Conservation (phyloP, 2,888 invertebrate genomes). For the Aporophyla nigra region DNA sequence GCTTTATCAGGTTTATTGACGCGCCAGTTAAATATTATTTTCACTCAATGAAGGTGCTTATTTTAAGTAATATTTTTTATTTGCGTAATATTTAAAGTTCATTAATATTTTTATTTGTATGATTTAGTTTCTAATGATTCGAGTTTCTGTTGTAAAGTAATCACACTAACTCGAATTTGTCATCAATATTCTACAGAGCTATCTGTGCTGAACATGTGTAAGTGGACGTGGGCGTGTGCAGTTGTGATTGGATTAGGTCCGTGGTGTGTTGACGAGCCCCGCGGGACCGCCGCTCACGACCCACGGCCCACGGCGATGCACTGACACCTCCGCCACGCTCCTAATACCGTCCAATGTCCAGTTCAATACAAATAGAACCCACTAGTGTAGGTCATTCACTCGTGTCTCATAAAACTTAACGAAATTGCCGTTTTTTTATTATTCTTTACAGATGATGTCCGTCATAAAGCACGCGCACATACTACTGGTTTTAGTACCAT, state of each 20-base stretch:
- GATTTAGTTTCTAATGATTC: neutral
- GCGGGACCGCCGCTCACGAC: conserved; percentile 81
- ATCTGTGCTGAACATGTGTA: conserved; percentile 61
- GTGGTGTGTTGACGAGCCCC: conserved; percentile 92
- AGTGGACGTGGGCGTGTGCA: conserved; percentile 80
- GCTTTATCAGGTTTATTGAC: conserved; percentile 74
- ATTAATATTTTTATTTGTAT: neutral
- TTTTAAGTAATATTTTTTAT: conserved; percentile 45
- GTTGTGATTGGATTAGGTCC: conserved; percentile 93
- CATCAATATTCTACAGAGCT: conserved; percentile 46
- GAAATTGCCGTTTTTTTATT: conserved; percentile 75
- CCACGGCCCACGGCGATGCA: conserved; percentile 80
- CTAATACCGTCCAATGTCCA: conserved; percentile 76
- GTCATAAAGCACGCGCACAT: conserved; percentile 66
- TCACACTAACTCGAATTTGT: conserved; percentile 19
- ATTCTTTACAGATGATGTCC: conserved; percentile 73
- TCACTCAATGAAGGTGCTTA: conserved; percentile 43
- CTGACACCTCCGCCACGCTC: conserved; percentile 80
- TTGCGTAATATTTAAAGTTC: neutral
- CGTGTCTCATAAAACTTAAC: conserved; percentile 75
- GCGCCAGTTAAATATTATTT: conserved; percentile 63
- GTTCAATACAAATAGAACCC: conserved; percentile 82
- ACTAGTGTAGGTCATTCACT: conserved; percentile 75
- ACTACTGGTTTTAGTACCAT: conserved; percentile 62
- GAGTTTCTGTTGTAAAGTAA: neutral